Percentiles rank a stretch among this genome's conserved stretches.
phyloP scores from a whole-genome alignment of 2,113 vertebrate genomes.

The Hystrix brachyura region DNA sequence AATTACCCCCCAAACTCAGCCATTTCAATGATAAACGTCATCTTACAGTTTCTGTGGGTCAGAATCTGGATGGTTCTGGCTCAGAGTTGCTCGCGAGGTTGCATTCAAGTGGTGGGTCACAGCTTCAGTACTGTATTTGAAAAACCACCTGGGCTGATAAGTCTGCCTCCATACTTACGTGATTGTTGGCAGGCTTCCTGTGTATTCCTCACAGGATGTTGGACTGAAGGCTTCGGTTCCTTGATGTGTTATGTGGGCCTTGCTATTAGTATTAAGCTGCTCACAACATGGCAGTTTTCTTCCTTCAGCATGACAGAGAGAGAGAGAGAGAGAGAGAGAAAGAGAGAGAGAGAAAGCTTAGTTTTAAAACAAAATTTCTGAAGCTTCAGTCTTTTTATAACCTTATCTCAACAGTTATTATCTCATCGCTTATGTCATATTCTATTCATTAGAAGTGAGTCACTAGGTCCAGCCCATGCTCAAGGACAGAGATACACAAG shows the following conservation, averaged over 20 bases:
- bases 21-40: slow-evolving; percentile 30
- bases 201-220: not conserved
- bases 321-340: not conserved
- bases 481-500: not conserved
- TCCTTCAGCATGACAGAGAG: slow-evolving; percentile 2
- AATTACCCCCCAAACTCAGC: slow-evolving; percentile 2
- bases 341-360: not conserved
- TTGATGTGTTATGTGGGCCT: not conserved
- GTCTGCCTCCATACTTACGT: not conserved
- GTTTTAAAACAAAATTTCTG: too few relatives aligned
- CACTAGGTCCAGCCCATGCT: slow-evolving; percentile 18
- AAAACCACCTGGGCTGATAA: slow-evolving; percentile 1
- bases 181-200: not conserved
- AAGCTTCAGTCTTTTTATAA: slow-evolving; percentile 34
- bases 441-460: slow-evolving; percentile 47
- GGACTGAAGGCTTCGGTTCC: slow-evolving; percentile 44
- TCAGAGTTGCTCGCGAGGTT: not conserved
- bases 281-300: not conserved
- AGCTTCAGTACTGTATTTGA: not conserved
- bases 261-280: not conserved
- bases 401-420: not conserved
- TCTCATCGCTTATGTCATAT: slow-evolving; percentile 1
- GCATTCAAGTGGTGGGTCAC: not conserved
- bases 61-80: slow-evolving; percentile 40
- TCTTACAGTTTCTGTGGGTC: slow-evolving; percentile 48